phyloP scores from a whole-genome alignment of 2,797 vertebrate species.

The Phylloscopus collybita region DNA sequence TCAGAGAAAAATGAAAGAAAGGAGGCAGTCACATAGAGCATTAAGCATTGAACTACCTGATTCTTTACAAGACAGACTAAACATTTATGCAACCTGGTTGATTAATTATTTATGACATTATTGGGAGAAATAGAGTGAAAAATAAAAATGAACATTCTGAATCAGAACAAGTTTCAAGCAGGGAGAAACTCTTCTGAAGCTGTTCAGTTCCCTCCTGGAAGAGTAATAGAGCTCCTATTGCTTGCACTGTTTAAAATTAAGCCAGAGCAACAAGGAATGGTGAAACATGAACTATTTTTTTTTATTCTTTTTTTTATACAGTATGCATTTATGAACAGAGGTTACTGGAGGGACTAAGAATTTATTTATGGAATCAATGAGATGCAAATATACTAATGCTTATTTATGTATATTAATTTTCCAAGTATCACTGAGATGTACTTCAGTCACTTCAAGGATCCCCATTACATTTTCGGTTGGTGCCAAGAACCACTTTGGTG shows the following conservation, averaged over 20 bases:
- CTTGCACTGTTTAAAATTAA: constrained; percentile 14
- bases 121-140: not conserved
- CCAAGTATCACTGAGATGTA: constrained; percentile 61
- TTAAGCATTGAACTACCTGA: not conserved
- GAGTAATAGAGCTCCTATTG: not conserved
- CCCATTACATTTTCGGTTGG: constrained; percentile 44
- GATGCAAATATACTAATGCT: constrained; percentile 69
- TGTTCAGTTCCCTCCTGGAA: not conserved
- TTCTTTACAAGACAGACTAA: not conserved
- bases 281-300: not conserved
- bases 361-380: constrained; percentile 58
- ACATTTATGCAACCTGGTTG: not conserved
- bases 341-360: constrained; percentile 25
- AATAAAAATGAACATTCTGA: constrained; percentile 22
- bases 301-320: not conserved
- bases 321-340: not conserved
- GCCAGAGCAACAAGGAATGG: not conserved
- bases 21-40: not conserved
- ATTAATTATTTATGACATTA: constrained; percentile 30
- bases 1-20: not conserved
- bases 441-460: constrained; percentile 67
- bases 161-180: constrained; percentile 30
- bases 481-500: constrained; percentile 46
- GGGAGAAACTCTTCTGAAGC: not conserved
- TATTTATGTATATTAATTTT: constrained; percentile 69